Evolutionary conservation across 2,888 invertebrate genomes (phyloP), one percentile per base, ranked within the genome.

Genomic region (Epistrophella euchroma): DNA sequence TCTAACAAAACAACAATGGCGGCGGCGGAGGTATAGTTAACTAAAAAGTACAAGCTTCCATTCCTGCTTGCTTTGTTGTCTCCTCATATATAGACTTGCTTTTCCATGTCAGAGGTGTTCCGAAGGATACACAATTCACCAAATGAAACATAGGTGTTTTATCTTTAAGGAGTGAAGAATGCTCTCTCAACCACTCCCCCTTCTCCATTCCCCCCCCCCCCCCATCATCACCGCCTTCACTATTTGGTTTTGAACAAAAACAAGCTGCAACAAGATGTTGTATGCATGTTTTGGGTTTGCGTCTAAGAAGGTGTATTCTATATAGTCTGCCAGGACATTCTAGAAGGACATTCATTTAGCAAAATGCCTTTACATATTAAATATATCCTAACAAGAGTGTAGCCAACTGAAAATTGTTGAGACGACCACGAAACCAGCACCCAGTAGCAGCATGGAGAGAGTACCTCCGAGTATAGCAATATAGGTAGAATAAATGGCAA

Each of bases 191-290:
- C 52, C 22, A 50, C 22, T 35, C 0, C 19, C 2, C 17, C 19
- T n/a, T n/a, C 58, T 7, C 7, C 43, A 3, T n/a, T 6, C 10
- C 7, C 13, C 1, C 15, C 3, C 37, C 7, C 17, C 13, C 0
- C 19, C 0, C 2, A 11, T 0, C 0, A 15, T 5, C 28, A 32
- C 17, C 13, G 0, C 10, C 17, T 32, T 22, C 28, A n/a, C 7
- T 19, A 9, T 56, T 35, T 28, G 6, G 15, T 32, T 40, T 70
- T 58, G 60, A 17, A 47, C 15, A 64, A 58, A 64, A 82, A 81
- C 82, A 77, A 86, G 56, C 86, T 77, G 45, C 82, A 86, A 82
- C 86, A 86, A 86, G 86, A 82, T 82, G 82, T 78, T 82, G 74
- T 78, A 68, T 68, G 37, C 52, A 52, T 82, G 82, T 82, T 82